Conservation (phyloP, 2,797 vertebrate species). For the Pempheris klunzingeri region DNA sequence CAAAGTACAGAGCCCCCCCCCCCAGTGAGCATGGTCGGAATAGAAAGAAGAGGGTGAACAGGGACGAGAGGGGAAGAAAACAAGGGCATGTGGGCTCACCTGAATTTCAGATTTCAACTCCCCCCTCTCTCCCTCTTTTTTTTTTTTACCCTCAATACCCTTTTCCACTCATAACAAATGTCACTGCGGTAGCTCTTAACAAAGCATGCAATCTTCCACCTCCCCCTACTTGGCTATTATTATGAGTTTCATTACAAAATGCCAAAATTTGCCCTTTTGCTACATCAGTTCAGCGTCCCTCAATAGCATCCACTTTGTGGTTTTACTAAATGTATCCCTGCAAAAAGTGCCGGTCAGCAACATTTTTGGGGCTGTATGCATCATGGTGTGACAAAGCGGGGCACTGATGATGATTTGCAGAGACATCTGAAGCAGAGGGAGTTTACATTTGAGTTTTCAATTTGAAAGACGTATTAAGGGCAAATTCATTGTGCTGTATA, state of each 20-base stretch:
- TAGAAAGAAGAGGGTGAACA: constrained; percentile 11
- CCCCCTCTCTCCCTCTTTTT: neutral
- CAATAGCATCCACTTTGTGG: constrained; percentile 18
- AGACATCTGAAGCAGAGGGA: constrained; percentile 23
- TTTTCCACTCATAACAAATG: constrained; percentile 34
- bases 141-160: constrained; percentile 21
- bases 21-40: constrained; percentile 41
- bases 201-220: constrained; percentile 5
- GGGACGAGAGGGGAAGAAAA: constrained; percentile 13
- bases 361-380: constrained; percentile 26
- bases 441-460: constrained; percentile 30
- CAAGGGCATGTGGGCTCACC: constrained; percentile 28
- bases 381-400: constrained; percentile 28
- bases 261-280: constrained; percentile 62
- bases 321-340: constrained; percentile 11
- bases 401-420: constrained; percentile 40
- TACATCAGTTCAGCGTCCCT: constrained; percentile 26
- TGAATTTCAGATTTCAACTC: constrained; percentile 44
- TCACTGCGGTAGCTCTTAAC: constrained; percentile 20
- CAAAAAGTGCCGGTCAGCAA: constrained; percentile 37
- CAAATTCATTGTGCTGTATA: constrained; percentile 33
- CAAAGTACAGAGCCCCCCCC: constrained; percentile 44
- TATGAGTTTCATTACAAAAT: constrained; percentile 53
- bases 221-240: constrained; percentile 22
- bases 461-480: constrained; percentile 40